Percentiles rank a stretch among this genome's conserved stretches.
Conservation (phyloP, 2,888 invertebrate species). For the Cephonodes hylas region DNA sequence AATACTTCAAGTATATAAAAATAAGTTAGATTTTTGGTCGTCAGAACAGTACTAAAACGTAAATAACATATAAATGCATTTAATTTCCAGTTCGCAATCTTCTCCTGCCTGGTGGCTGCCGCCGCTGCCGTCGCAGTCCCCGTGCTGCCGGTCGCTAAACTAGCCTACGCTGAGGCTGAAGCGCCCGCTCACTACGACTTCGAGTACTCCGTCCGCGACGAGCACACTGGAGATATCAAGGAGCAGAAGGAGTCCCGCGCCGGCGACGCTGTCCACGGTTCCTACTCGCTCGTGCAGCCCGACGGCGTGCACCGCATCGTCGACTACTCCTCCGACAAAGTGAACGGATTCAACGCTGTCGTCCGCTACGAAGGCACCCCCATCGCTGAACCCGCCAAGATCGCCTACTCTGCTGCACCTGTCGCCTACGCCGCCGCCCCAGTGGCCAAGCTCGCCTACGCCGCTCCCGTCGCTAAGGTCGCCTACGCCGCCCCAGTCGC, state of each 20-base stretch:
- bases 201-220: slow-evolving; percentile 70
- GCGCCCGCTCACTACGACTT: slow-evolving; percentile 69
- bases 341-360: slow-evolving; percentile 69
- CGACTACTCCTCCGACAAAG: slow-evolving; percentile 68
- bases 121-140: slow-evolving; percentile 47
- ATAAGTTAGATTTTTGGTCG: no score
- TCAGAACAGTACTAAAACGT: no score
- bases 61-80: not conserved
- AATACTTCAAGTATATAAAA: no score
- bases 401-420: slow-evolving; percentile 34
- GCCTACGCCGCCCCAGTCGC: slow-evolving; percentile 39
- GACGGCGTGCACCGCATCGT: slow-evolving; percentile 72
- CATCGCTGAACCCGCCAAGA: slow-evolving; percentile 37
- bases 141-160: slow-evolving; percentile 48
- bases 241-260: slow-evolving; percentile 69
- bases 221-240: slow-evolving; percentile 70
- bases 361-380: slow-evolving; percentile 71
- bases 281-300: slow-evolving; percentile 74
- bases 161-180: slow-evolving; percentile 57
- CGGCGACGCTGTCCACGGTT: slow-evolving; percentile 70
- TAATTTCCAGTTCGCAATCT: slow-evolving; percentile 39
- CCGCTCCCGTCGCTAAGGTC: slow-evolving; percentile 36
- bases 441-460: slow-evolving; percentile 31
- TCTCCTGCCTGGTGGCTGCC: slow-evolving; percentile 49
- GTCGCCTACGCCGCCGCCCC: slow-evolving; percentile 37